phyloP scores from a whole-genome alignment of 1,140 invertebrate genomes.

The Drosophila tani region DNA sequence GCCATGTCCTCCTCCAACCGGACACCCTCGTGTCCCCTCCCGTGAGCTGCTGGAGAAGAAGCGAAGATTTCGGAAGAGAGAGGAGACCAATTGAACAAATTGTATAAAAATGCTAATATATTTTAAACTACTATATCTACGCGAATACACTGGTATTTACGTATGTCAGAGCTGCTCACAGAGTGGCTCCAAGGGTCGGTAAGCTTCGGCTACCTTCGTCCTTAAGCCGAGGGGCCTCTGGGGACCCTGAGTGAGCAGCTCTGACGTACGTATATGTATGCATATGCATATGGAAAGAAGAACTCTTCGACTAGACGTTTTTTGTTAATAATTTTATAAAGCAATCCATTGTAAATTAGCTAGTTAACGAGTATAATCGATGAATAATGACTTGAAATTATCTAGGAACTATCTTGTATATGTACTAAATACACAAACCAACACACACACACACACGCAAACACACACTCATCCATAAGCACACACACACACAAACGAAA shows the following conservation, averaged over 20 bases:
- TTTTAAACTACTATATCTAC: constrained; percentile 49
- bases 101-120: constrained; percentile 74
- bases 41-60: constrained; percentile 37
- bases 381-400: constrained; percentile 49
- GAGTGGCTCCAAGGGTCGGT: background rate
- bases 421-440: constrained; percentile 58
- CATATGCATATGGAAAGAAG: constrained; percentile 29
- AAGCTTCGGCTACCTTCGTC: background rate
- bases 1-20: constrained; percentile 12
- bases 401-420: constrained; percentile 60
- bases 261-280: constrained; percentile 13
- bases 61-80: constrained; percentile 10
- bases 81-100: constrained; percentile 71
- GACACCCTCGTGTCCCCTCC: constrained; percentile 11
- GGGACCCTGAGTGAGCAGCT: background rate
- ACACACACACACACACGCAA: background rate
- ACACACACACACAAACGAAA: constrained; percentile 51
- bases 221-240: background rate
- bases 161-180: constrained; percentile 7
- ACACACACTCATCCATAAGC: constrained; percentile 28
- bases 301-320: constrained; percentile 53
- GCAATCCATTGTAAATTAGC: constrained; percentile 52
- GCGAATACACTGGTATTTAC: constrained; percentile 41
- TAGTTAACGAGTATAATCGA: constrained; percentile 42
- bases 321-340: constrained; percentile 70